Base-by-base conservation (phyloP, 2,113 vertebrate species). In the Prionailurus viverrinus region DNA sequence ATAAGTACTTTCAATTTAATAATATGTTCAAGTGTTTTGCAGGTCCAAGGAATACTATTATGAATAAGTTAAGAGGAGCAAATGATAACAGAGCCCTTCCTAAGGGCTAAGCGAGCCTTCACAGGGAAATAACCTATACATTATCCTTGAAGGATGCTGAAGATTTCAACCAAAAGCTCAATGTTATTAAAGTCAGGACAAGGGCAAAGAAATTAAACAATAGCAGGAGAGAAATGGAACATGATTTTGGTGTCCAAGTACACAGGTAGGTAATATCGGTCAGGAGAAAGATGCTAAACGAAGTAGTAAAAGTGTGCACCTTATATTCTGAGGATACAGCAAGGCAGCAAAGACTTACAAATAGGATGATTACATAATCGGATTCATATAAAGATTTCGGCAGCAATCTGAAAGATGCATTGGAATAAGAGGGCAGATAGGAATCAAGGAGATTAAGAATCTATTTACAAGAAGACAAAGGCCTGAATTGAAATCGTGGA, bases 391-490 rank as follows among this genome's bases (percentile, higher is more conserved):
- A 89, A 76, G 5, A 76, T 25, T 76, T 41, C 31, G 25, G n/a
- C 29, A 55, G 61, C 3, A 29, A 74, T 45, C 66, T 68, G 91
- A 45, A 89, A 95, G 25, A 36, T 61, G 29, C 45, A 68, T 16
- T 61, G 23, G 55, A 68, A 58, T 84, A 79, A 86, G 16, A 82
- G 12, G 45, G 45, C 31, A 85, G 31, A n/a, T 29, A 84, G 48
- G 12, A 51, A 5, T 39, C 48, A 94, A 90, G 65, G 41, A 81
- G 23, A 81, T 41, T 87, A 33, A 93, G 73, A 89, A 81, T 11
- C 63, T 84, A 78, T 82, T 82, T 82, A 86, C 19, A 89, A 58
- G 88, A 85, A 95, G 65, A 89, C 41, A 51, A 82, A 91, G 51
- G 15, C 61, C 39, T 48, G 45, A 55, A 92, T 27, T 86, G 36